Base-by-base conservation (phyloP, 2,797 vertebrate genomes). In the Darevskia mixta region DNA sequence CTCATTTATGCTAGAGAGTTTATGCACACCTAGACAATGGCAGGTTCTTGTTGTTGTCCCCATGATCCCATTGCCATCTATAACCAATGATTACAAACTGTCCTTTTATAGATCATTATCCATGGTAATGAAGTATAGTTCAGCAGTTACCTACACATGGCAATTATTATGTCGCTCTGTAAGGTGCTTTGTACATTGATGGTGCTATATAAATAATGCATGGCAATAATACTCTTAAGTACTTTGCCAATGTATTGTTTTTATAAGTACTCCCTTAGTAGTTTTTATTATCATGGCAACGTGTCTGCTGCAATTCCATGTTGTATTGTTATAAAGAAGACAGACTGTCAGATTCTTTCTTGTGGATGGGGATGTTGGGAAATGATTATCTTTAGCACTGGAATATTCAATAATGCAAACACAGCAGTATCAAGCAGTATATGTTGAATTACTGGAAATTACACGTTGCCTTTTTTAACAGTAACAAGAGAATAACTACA, bases 191-290 rank as follows among this genome's bases (percentile, higher is more conserved):
- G 79, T 76, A 45, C 43, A 77, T 7, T 88, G 73, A 67, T 83
- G 45, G 18, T 38, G 7, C 45, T 72, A 79, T 61, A 88, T 83
- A 83, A 78, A 88, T 83, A 69, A 69, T 83, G 64, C 64, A 83
- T 20, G 43, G 49, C 45, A 82, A 82, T 55, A 87, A 87, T 23
- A 69, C 17, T 55, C 41, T 55, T 67, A 87, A 83, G 32, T 45
- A 67, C 49, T 38, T 82, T 82, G 41, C 64, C 72, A 77, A 29
- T 77, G 23, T 64, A 83, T 49, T 87, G 55, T 82, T 87, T 86
- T 82, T 80, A 41, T 76, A 75, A 82, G 79, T 38, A 27, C 41
- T 76, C 58, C 20, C 86, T 35, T 82, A 75, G 55, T 58, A 64
- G 58, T 38, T 75, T 81, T 87, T 82, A 64, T 75, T 81, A 75